These are phyloP conservation scores for Phrixothrix hirtus DNA, from an alignment of 2,888 invertebrate genomes.

Conservation along the genomic window DNA sequence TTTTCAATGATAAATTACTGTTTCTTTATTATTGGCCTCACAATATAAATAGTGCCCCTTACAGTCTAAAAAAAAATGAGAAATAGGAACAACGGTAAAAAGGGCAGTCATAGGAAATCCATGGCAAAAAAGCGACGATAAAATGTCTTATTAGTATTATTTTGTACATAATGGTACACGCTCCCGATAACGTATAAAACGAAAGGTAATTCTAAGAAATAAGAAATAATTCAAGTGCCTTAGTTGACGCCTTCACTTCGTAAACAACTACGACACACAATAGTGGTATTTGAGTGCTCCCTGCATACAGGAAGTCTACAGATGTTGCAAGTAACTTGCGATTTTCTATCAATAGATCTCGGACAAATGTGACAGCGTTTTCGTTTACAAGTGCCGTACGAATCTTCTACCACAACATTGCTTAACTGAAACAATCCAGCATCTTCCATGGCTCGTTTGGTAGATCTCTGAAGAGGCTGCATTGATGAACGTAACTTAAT, in stretches of 20 bases:
- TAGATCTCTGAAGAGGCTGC: neutral
- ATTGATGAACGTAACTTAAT: neutral
- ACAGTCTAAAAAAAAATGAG: no score
- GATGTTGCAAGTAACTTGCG: neutral
- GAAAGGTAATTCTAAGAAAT: no score
- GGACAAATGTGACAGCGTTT: slow-evolving; percentile 3
- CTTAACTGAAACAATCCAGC: neutral
- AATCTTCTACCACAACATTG: neutral
- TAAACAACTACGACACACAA: neutral
- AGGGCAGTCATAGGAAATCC: no score
- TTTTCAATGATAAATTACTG: no score
- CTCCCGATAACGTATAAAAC: no score
- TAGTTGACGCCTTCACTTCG: neutral
- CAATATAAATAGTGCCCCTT: no score
- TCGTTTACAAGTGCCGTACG: neutral
- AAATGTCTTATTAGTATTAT: no score
- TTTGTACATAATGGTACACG: no score
- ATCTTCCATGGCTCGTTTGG: neutral
- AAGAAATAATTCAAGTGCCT: neutral
- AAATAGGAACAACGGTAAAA: no score
- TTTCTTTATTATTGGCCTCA: no score
- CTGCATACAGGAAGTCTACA: slow-evolving; percentile 2
- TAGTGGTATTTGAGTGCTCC: slow-evolving; percentile 2
- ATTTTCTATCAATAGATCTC: slow-evolving; percentile 3
- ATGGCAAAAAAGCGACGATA: no score